phyloP scores from a whole-genome alignment of 2,888 invertebrate genomes.

The Pandemis corylana region DNA sequence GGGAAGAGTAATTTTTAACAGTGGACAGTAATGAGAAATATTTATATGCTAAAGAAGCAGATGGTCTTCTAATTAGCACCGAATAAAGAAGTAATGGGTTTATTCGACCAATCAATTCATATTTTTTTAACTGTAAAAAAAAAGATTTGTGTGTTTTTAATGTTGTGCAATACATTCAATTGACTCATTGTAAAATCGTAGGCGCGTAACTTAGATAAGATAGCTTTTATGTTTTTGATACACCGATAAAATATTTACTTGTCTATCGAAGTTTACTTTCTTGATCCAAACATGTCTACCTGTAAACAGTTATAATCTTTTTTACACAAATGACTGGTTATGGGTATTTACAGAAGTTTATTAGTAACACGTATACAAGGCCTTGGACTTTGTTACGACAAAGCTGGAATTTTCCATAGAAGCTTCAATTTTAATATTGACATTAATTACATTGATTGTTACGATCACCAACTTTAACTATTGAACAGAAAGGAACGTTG shows the following conservation, averaged over 20 bases:
- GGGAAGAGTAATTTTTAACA: no score
- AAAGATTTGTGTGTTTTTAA: background rate
- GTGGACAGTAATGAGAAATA: no score
- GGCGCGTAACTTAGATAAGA: conserved; percentile 23
- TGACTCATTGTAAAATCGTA: conserved; percentile 22
- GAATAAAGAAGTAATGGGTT: background rate
- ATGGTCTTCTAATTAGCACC: background rate
- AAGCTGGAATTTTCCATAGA: background rate
- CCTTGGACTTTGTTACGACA: background rate
- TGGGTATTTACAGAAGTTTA: conserved; percentile 11
- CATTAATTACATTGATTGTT: background rate
- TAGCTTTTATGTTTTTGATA: conserved; percentile 22
- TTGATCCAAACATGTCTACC: conserved; percentile 35
- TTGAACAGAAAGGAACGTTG: no score
- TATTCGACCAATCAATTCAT: background rate
- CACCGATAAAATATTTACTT: conserved; percentile 17
- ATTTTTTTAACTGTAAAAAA: background rate
- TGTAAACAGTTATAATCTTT: conserved; percentile 34
- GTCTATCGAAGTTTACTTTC: conserved; percentile 23
- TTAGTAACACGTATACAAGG: background rate
- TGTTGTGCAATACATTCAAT: conserved; percentile 19
- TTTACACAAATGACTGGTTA: conserved; percentile 18
- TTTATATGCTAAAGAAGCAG: no score
- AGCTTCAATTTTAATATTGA: background rate
- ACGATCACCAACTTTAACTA: no score